Evolutionary conservation across 2,113 vertebrate genomes (phyloP), one percentile per base, ranked within the genome.

Genomic region (Misgurnus anguillicaudatus): DNA sequence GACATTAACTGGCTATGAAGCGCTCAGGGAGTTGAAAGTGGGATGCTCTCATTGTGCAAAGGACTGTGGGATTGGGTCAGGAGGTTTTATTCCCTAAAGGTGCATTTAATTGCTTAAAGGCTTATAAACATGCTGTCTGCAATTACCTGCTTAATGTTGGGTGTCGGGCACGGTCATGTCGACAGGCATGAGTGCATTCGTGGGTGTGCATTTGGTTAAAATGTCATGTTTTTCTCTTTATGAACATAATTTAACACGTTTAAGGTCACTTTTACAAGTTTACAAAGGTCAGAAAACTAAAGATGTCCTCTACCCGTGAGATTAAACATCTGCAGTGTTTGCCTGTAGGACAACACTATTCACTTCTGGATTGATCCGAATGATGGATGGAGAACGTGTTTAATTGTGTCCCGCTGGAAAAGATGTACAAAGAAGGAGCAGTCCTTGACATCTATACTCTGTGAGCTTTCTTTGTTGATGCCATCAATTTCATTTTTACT

Each of bases 251-350:
- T 86, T 76, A 85, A 80, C 64, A 47, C 66, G 21, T 81, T 76
- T 82, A 85, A 83, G 81, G 81, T 86, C 81, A 86, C 81, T 63
- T 80, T 67, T 64, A 73, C 47, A 85, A 79, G 78, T 84, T 80
- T 19, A 63, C 13, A 45, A 70, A 79, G 66, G 64, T 65, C 67
- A 79, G 17, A 62, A 60, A 31, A 24, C 48, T 58, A 51, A 72
- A 73, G 31, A 57, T 53, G 75, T 53, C 6, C 2, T 53, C 57
- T 57, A 38, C 6, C 64, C 31, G 6, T 42, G 38, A 66, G 45
- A 21, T 65, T 58, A 39, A 75, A 77, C 42, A 70, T 68, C 57
- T 75, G 21, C 57, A 11, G 19, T 60, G 11, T 61, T 68, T 45
- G 41, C 55, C n/a, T 19, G 9, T 53, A 6, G 45, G 9, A 79